Base-by-base conservation (phyloP, 1,140 invertebrate species). In the Caerostris extrusa region DNA sequence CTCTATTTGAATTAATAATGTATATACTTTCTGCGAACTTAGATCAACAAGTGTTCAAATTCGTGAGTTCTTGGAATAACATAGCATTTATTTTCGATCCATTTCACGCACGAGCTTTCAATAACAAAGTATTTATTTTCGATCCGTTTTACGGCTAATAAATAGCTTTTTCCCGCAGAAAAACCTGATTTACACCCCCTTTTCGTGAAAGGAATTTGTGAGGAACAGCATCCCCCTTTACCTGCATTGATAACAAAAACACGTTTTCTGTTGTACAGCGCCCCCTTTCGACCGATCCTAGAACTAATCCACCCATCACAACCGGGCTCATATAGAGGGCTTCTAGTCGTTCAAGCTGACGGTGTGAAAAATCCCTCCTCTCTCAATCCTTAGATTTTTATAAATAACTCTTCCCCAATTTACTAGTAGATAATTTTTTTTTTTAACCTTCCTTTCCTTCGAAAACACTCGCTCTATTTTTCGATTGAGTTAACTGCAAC, bases 111-210 rank as follows among this genome's bases (percentile, higher is more conserved):
- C 34, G 34, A 34, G 0, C 34, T 34, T 34, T 34, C 34, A 34
- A 34, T 34, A 34, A 34, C 34, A 34, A 34, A 34, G 34, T 34
- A 64, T 64, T 17, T 17, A 64, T 64, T 10, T 1, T 2, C 17
- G 7, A 64, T 17, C 61, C 61, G 7, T 64, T 64, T 64, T 17
- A 7, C 61, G 17, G 7, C 61, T 7, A 64, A 64, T 17, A 64
- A 64, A 64, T 17, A 64, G 17, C 61, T 17, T 71, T 17, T 10
- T 34, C 55, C 55, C 7, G 17, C 7, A 17, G 14, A 55, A 83
- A 83, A 83, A 83, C 82, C 82, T 53, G 82, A 57, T 83, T 83
- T 83, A 6, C 55, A 57, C 82, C 82, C 56, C 82, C 82, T 57
- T 57, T 57, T 55, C 3, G 56, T 58, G 53, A 7, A n/a, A 57